phyloP scores from a whole-genome alignment of 1,140 invertebrate species.

The Dendroctonus ponderosae region DNA sequence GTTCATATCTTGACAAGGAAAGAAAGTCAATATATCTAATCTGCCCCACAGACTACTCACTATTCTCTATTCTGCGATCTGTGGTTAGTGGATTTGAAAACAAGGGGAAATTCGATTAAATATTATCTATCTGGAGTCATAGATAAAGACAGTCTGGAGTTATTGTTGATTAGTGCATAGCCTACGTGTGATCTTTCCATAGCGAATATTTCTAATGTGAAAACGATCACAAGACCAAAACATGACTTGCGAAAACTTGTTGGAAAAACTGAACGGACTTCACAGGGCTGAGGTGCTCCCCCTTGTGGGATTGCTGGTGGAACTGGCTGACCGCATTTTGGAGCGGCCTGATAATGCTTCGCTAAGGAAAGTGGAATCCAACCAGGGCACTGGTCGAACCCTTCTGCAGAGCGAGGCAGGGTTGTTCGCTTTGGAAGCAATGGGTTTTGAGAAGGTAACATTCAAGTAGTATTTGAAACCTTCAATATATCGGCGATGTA shows the following conservation, averaged over 20 bases:
- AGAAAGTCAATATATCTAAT: too few species aligned
- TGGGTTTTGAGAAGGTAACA: conserved; percentile 47
- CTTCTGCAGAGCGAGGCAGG: conserved; percentile 41
- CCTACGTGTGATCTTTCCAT: too few species aligned
- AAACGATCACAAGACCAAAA: neutral
- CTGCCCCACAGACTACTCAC: too few species aligned
- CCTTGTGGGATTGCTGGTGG: conserved; percentile 37
- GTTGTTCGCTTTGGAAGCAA: conserved; percentile 41
- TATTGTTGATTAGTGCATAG: too few species aligned
- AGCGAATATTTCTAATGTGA: too few species aligned
- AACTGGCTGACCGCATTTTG: conserved; percentile 45
- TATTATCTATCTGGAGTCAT: too few species aligned
- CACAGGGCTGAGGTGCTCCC: conserved; percentile 26
- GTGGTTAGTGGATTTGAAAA: too few species aligned
- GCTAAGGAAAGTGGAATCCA: conserved; percentile 42
- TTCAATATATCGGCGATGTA: neutral
- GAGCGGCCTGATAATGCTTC: conserved; percentile 42
- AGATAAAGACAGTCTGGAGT: too few species aligned
- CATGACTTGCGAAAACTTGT: conserved; percentile 34
- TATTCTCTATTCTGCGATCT: too few species aligned
- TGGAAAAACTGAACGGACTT: conserved; percentile 29
- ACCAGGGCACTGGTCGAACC: conserved; percentile 40
- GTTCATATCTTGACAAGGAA: too few species aligned
- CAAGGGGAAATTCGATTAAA: neutral
- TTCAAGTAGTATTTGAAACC: neutral